Base-by-base conservation (phyloP, 1,140 invertebrate genomes). In the Zeugodacus cucurbitae region DNA sequence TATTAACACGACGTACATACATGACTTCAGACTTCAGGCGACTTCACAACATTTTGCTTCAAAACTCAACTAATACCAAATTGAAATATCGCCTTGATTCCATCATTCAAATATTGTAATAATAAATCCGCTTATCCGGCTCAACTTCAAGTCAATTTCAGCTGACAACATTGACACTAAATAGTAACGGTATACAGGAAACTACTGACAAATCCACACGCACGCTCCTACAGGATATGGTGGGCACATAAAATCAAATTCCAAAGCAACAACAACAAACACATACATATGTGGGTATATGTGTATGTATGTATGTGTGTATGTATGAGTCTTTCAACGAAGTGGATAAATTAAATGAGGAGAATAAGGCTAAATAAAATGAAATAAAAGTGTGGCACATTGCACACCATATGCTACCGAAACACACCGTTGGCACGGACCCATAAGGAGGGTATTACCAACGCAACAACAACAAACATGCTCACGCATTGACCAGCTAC, bases 161-260 rank as follows among this genome's bases (percentile, higher is more conserved):
- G 74, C 74, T 82, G 74, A 82, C 74, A 82, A 82, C 22, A 54
- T 82, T 82, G 74, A 82, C 74, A 82, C 74, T 82, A 82, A 82
- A 82, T 82, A 82, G 74, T 29, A 82, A 82, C 22, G 74, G 41
- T 20, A 48, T 29, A 82, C 74, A 34, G 74, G 74, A 82, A 82
- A 82, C 11, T 82, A 48, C 41, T 48, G 74, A 82, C 22, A 82
- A 82, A 82, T 48, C 58, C 58, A 62, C 41, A 26, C 37, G 74
- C 44, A 82, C 74, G 74, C 74, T 26, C 37, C 41, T 54, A 82
- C 37, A 82, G 74, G 74, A 82, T 17, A 82, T 37, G 44, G 41
- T 32, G 20, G 74, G 67, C 67, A 74, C 67, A 74, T 7, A 67
- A 29, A 34, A 17, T 17, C n/a, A 14, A 64, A 64, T 11, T 29